These are phyloP conservation scores for Octopus sinensis DNA, from an alignment of 1,140 invertebrate species.

Conservation along the genomic window DNA sequence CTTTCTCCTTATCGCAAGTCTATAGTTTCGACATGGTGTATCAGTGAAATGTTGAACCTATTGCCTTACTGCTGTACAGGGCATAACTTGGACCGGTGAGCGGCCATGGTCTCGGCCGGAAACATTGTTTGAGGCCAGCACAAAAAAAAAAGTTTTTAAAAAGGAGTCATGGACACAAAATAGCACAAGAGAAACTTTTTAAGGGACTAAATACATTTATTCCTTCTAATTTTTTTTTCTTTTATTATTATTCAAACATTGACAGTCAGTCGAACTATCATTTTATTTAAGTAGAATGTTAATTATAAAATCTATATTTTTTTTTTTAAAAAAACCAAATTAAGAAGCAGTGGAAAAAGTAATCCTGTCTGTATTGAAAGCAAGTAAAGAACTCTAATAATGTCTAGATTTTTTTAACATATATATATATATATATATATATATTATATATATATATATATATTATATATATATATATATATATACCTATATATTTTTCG, in stretches of 20 bases:
- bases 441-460: background rate
- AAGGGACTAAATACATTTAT: too few species aligned
- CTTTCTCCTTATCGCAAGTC: background rate
- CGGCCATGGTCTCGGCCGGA: background rate
- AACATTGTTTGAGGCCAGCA: background rate
- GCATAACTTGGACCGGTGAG: background rate
- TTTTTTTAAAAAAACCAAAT: too few species aligned
- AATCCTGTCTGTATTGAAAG: too few species aligned
- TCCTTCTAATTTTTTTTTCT: too few species aligned
- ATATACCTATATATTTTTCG: background rate
- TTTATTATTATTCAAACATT: too few species aligned
- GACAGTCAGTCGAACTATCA: too few species aligned
- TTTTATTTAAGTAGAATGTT: too few species aligned
- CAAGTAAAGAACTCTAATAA: too few species aligned
- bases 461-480: background rate
- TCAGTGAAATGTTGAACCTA: background rate
- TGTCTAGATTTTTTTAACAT: background rate
- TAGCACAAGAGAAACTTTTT: slow-evolving; percentile 4
- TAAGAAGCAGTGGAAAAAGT: too few species aligned
- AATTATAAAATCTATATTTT: too few species aligned
- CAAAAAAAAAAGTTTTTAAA: background rate
- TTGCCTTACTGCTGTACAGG: slow-evolving; percentile 5
- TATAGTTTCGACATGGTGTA: background rate
- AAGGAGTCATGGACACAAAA: background rate
- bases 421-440: slow-evolving; percentile 1